Conservation (phyloP, 2,797 vertebrate species). For the Rallus crepitans region DNA sequence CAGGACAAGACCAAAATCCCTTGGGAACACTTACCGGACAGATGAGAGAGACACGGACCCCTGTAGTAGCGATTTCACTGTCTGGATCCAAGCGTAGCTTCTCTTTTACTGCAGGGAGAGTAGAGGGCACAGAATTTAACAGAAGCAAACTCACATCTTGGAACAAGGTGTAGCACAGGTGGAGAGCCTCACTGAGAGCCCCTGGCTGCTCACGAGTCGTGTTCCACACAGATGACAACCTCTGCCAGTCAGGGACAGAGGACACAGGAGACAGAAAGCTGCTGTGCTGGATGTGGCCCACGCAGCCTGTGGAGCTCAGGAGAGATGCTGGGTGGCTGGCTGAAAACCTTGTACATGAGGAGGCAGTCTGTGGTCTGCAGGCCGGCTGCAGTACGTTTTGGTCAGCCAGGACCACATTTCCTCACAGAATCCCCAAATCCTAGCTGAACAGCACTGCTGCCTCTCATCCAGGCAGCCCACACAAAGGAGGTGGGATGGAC, state of each 20-base stretch:
- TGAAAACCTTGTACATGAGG: background rate
- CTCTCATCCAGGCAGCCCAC: background rate
- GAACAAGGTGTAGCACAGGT: background rate
- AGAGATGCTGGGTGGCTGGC: background rate
- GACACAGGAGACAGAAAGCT: background rate
- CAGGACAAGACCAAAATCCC: rapidly evolving
- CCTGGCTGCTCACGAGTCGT: rapidly evolving
- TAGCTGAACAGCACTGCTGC: background rate
- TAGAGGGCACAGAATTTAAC: background rate
- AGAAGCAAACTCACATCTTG: background rate
- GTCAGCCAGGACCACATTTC: background rate
- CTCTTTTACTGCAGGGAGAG: constrained; percentile 88
- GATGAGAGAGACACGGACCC: constrained; percentile 96
- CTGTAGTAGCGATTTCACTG: constrained; percentile 97
- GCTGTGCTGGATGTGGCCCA: background rate
- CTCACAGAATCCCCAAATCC: background rate
- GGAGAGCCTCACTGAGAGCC: background rate
- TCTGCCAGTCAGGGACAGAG: background rate
- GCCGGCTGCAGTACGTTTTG: too few species aligned
- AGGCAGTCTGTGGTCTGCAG: background rate
- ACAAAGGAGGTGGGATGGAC: background rate
- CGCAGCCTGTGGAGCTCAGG: background rate
- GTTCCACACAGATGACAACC: background rate
- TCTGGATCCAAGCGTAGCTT: constrained; percentile 97
- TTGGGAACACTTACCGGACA: constrained; percentile 89